Evolutionary conservation across 2,797 vertebrate genomes (phyloP), one percentile per base, ranked within the genome.

Genomic region (Phataginus tetradactyla): DNA sequence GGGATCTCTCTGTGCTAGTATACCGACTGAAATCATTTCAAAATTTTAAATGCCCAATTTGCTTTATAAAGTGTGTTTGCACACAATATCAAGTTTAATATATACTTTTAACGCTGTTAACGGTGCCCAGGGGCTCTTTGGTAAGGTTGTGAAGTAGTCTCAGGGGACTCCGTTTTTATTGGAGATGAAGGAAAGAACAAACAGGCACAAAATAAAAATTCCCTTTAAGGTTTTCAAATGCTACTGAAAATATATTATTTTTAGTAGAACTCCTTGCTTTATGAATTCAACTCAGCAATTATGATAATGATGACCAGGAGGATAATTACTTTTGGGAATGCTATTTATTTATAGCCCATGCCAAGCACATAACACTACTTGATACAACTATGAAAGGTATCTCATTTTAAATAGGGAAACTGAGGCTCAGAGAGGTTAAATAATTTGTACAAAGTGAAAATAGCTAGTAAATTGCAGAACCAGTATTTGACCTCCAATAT

Each of bases 161-260:
- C 79, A 80, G 57, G 68, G 15, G 45, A 63, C 13, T 53, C 55
- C 80, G 63, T 74, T 97, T 96, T 96, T 92, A 92, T n/a, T 85
- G 3, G 20, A 20, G 29, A 90, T 57, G 51, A 95, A 80, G 53
- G 37, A 86, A 92, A 77, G 45, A 18, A 92, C 4, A 75, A 71
- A 53, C 37, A 88, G 34, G n/a, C 49, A 75, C 39, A 68, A 95
- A 84, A 75, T 88, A 74, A 94, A 97, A 94, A 75, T 93, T 74
- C n/a, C 39, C 37, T 79, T 89, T 75, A 53, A 93, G 74, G 18
- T 69, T 86, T 91, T 83, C 49, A 86, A 57, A 78, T 75, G 49
- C 37, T 80, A 72, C 29, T 68, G 64, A 84, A 86, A 90, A 45
- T n/a, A 69, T 32, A 68, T 59, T 61, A 81, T 42, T 81, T 59